Evolutionary conservation across 2,888 invertebrate genomes (phyloP), one percentile per base, ranked within the genome.

Genomic region (Beris morrisii): DNA sequence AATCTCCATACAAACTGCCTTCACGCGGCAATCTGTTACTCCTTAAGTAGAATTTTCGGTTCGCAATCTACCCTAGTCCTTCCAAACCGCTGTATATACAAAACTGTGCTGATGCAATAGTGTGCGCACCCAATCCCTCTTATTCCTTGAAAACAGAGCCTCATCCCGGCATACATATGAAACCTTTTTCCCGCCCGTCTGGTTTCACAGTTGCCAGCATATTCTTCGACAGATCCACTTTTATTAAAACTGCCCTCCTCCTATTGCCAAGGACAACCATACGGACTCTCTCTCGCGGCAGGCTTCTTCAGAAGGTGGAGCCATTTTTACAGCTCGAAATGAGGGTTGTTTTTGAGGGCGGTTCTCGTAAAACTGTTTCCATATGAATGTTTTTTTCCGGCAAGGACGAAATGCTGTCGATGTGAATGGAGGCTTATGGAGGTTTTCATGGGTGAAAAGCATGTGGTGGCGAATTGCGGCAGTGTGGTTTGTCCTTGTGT

Each of bases 121-220:
- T 50, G 30, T 46, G 32, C 43, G 52, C 13, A 50, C 50, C 15
- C 57, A 54, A 67, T 58, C 67, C 52, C 48, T 64, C 64, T 32
- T 38, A 15, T 52, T 45, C 38, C 52, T 6, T 38, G 52, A 38
- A 50, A 61, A 61, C 46, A 46, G 9, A 46, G 28, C 15, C 52
- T 61, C 30, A 61, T 61, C 32, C 38, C 15, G 38, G 68, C 68
- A 65, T 71, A 70, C 71, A 73, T 71, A 70, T 70, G 67, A 65
- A 68, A 68, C 64, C 54, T 70, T 70, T 71, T 69, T 71, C 69
- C 70, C 71, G 69, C 69, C 69, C 68, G 70, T 80, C 80, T 80
- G 80, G 74, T 80, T 78, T 78, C 74, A 73, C 76, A 77, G 77
- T 77, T 78, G 74, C 74, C 76, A 77, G 78, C 80, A 80, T 80